A percentile compares a stretch with the other conserved stretches of the same genome.
These are phyloP conservation scores for Edolisoma coerulescens DNA, from an alignment of 2,113 vertebrate species.

Conservation along the genomic window DNA sequence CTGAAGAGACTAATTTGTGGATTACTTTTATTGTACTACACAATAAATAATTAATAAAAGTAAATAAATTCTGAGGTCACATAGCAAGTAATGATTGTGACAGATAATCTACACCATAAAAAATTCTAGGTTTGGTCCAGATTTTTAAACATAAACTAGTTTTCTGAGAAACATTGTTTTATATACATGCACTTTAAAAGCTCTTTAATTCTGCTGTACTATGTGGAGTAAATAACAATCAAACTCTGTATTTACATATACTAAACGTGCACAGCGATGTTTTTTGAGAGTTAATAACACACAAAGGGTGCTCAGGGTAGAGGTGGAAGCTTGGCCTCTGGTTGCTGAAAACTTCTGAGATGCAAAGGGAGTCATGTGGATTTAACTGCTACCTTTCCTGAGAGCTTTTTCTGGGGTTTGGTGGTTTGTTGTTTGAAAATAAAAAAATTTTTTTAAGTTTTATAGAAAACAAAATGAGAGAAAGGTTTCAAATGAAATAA, in stretches of 20 bases:
- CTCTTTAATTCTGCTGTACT: not conserved
- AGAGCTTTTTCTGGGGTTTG: not conserved
- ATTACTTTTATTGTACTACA: not conserved
- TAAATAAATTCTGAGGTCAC: not conserved
- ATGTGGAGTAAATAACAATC: not conserved
- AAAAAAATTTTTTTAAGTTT: not conserved
- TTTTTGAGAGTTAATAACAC: not conserved
- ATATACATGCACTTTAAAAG: not conserved
- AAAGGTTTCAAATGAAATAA: not conserved
- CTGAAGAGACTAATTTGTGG: not conserved
- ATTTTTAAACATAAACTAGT: not conserved
- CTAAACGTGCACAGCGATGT: not conserved
- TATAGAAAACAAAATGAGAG: not conserved
- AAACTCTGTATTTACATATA: not conserved
- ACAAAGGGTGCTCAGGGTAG: not conserved
- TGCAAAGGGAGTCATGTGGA: not conserved
- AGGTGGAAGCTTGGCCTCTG: not conserved
- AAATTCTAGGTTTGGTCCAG: not conserved
- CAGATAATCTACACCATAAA: not conserved
- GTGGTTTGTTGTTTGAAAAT: not conserved
- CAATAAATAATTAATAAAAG: not conserved
- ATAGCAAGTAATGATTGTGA: not conserved
- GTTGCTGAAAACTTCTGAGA: not conserved
- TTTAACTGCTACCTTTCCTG: not conserved
- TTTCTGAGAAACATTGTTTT: not conserved